Conservation (phyloP, 2,888 invertebrate species). For the Zele albiditarsus region DNA sequence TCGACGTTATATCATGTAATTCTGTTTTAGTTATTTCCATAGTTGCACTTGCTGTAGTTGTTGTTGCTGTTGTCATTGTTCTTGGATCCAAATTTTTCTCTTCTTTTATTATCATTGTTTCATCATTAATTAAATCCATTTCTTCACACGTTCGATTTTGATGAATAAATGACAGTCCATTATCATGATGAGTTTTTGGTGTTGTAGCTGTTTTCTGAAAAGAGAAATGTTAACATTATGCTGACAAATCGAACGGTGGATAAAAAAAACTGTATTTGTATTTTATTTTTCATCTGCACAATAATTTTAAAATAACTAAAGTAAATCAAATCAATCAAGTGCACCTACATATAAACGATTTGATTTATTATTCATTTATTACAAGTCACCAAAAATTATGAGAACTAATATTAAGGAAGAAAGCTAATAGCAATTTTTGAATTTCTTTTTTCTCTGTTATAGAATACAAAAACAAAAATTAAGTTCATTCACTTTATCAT, state of each 20-base stretch:
- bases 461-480: not conserved
- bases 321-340: not conserved
- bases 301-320: not conserved
- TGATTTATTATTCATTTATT: not conserved
- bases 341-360: too few relatives aligned
- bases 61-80: slow-evolving; percentile 29
- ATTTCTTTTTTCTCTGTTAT: not conserved
- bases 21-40: slow-evolving; percentile 52
- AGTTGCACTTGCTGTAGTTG: slow-evolving; percentile 53
- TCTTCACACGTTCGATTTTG: slow-evolving; percentile 42
- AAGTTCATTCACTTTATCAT: not conserved
- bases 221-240: not conserved
- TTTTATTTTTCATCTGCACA: not conserved
- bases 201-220: slow-evolving; percentile 13
- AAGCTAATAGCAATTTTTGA: not conserved
- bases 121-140: slow-evolving; percentile 35
- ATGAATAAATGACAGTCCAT: slow-evolving; percentile 54
- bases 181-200: slow-evolving; percentile 59
- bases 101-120: slow-evolving; percentile 42
- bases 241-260: not conserved
- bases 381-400: not conserved
- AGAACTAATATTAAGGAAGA: not conserved
- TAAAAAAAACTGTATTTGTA: too few relatives aligned
- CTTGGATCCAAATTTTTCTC: slow-evolving; percentile 35
- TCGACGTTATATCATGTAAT: slow-evolving; percentile 50